Base-by-base conservation (phyloP, 2,113 vertebrate genomes). In the Odocoileus virginianus region DNA sequence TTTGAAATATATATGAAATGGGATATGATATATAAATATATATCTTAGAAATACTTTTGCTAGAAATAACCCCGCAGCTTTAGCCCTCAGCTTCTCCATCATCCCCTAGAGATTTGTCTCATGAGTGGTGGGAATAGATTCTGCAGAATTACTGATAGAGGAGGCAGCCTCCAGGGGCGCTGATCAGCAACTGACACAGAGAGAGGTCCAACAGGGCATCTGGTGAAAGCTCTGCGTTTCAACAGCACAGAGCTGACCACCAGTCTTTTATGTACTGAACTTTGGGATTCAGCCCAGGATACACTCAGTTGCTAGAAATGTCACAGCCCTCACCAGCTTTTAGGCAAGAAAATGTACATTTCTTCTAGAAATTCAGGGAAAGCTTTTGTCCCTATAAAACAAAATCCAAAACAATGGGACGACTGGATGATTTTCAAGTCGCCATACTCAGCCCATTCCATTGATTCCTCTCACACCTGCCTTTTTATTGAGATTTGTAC, bases 121-220 rank as follows among this genome's bases (percentile, higher is more conserved):
- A 6, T 13, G 27, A 25, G 19, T 4, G 28, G 0, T 17, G 64
- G 55, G 58, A 47, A 54, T 36, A 16, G 45, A 67, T 19, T 55
- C 21, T 52, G 15, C 21, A 36, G 74, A 83, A 27, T 33, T 10
- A 21, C 0, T 0, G 0, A 64, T 45, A 71, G 87, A n/a, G 8
- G 40, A 91, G 13, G 47, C 52, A 47, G 86, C 28, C 83, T 13
- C 5, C 40, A 52, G 13, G 27, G 28, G 57, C 0, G 16, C 50
- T 60, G 23, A 57, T 14, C 55, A 36, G 47, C 45, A 61, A 4
- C 50, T 40, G 87, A 83, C 36, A 55, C 58, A 2, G 9, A 52
- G 71, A 36, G 4, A 0, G 58, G 74, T 36, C 78, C 11, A 36
- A 0, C 0, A 6, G 76, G 9, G 0, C 0, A 6, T 30, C 0